phyloP scores from a whole-genome alignment of 2,888 invertebrate genomes.

The Ommatoiulus sabulosus region DNA sequence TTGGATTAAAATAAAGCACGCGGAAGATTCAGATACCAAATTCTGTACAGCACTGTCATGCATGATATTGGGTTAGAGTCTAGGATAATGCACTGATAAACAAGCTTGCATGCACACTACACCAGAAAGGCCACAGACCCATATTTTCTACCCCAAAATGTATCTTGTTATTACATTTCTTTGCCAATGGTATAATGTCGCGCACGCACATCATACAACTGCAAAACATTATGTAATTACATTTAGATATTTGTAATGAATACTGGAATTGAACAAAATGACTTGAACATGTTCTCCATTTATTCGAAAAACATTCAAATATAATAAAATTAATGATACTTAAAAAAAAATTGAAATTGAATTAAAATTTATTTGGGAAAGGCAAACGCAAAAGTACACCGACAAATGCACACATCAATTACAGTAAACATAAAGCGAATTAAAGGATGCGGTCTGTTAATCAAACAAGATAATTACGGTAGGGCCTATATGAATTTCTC shows the following conservation, averaged over 20 bases:
- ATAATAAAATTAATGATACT: too few relatives aligned
- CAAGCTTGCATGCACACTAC: background rate
- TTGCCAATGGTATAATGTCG: background rate
- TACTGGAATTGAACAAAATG: too few relatives aligned
- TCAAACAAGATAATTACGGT: too few relatives aligned
- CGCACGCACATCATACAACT: background rate
- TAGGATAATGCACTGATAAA: conserved; percentile 14
- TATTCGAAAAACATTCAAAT: too few relatives aligned
- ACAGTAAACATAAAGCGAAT: too few relatives aligned
- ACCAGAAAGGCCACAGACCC: background rate
- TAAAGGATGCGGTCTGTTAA: too few relatives aligned
- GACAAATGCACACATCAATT: too few relatives aligned
- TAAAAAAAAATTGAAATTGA: too few relatives aligned
- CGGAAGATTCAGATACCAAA: conserved; percentile 41
- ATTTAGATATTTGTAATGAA: background rate
- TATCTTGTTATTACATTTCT: background rate
- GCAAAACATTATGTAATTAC: background rate
- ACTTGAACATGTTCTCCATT: too few relatives aligned
- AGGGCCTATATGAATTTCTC: too few relatives aligned
- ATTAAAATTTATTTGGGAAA: too few relatives aligned
- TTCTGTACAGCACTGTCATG: conserved; percentile 6
- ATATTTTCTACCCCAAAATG: background rate
- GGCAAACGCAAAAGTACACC: too few relatives aligned
- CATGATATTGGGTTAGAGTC: background rate
- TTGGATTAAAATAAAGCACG: conserved; percentile 41